These are phyloP conservation scores for Chondrosia reniformis DNA, from an alignment of 37 sponge, comb jelly and placozoan genomes.

Conservation along the genomic window DNA sequence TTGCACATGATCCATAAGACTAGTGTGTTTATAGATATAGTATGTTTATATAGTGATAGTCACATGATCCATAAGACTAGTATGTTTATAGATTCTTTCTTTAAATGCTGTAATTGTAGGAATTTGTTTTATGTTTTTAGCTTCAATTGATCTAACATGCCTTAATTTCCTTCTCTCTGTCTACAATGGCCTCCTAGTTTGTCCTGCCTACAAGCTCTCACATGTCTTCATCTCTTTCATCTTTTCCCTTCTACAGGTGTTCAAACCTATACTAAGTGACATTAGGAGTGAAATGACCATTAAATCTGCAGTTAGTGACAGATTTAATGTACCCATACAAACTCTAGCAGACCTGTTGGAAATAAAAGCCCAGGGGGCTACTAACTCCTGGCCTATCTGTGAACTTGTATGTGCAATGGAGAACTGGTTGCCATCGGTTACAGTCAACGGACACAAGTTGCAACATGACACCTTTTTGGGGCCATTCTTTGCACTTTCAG, in stretches of 20 bases:
- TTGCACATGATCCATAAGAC: no score
- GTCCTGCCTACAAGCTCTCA: background rate
- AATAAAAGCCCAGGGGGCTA: slow-evolving; percentile 2
- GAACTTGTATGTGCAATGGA: slow-evolving; percentile 36
- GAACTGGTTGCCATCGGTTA: slow-evolving; percentile 33
- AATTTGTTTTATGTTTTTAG: no score
- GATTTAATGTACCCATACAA: slow-evolving; percentile 14
- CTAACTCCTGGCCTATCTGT: slow-evolving; percentile 51
- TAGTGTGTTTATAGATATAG: no score
- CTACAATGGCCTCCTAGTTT: background rate
- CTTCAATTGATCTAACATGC: no score
- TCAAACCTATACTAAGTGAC: slow-evolving; percentile 20
- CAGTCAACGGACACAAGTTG: slow-evolving; percentile 17
- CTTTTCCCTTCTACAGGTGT: slow-evolving; percentile 35
- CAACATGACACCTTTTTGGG: slow-evolving; percentile 36
- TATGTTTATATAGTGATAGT: no score
- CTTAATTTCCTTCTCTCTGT: background rate
- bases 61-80: no score
- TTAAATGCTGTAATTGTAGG: no score
- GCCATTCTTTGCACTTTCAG: slow-evolving; percentile 65
- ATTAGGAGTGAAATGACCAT: slow-evolving; percentile 5
- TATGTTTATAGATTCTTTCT: no score
- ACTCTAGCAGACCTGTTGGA: slow-evolving; percentile 52
- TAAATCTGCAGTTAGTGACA: slow-evolving; percentile 18
- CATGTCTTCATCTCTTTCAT: background rate